Conservation (phyloP, 2,113 vertebrate genomes). For the Actenoides lindsayi region DNA sequence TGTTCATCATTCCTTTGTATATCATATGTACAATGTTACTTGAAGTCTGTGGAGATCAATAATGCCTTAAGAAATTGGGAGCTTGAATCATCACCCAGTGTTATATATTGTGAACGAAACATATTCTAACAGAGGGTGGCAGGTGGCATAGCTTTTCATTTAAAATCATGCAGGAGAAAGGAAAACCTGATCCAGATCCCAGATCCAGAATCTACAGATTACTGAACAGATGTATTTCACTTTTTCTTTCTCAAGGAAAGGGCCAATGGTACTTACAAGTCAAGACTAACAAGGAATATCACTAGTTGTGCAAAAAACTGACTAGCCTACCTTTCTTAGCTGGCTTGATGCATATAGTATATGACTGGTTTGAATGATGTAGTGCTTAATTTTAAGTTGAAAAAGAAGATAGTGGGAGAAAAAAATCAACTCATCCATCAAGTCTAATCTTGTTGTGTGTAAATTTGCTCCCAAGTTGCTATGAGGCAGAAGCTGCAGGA, state of each 20-base stretch:
- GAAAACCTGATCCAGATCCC: not conserved
- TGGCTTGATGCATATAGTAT: not conserved
- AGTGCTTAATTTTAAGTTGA: not conserved
- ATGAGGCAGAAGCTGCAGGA: not conserved
- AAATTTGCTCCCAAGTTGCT: not conserved
- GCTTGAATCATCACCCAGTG: not conserved
- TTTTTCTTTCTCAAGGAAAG: not conserved
- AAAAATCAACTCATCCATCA: not conserved
- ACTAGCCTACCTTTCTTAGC: not conserved
- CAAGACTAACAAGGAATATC: not conserved
- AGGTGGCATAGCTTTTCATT: not conserved
- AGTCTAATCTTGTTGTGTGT: not conserved
- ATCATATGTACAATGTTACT: not conserved
- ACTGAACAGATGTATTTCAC: not conserved
- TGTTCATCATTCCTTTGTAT: not conserved
- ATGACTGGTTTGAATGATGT: not conserved
- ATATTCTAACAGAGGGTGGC: not conserved
- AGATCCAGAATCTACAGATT: not conserved
- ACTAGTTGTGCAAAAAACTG: not conserved
- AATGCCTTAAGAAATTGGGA: not conserved
- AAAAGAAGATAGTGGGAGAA: not conserved
- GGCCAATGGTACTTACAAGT: not conserved
- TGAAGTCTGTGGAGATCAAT: not conserved
- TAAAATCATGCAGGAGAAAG: not conserved
- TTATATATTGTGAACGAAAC: not conserved